Conservation (phyloP, 2,113 vertebrate species). For the Pantherophis guttatus region DNA sequence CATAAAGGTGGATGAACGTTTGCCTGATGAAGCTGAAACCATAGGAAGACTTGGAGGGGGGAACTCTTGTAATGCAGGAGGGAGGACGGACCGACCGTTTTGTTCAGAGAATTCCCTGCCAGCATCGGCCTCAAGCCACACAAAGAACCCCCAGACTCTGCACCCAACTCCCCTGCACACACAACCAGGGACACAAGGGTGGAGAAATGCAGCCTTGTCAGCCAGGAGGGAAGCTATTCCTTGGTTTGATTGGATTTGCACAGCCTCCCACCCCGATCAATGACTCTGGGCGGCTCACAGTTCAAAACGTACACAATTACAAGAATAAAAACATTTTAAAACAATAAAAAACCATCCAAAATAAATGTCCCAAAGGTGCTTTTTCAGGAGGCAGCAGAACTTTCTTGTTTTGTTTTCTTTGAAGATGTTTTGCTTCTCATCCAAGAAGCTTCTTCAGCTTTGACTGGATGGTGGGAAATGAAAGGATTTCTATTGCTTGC, state of each 20-base stretch:
- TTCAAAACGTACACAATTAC: background rate
- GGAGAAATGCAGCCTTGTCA: background rate
- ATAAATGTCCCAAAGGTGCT: background rate
- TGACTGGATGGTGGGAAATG: too few species aligned
- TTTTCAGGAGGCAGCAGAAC: too few species aligned
- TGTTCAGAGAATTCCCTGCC: background rate
- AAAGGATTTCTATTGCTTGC: too few species aligned
- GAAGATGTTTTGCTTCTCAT: too few species aligned
- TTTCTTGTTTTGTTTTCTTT: too few species aligned
- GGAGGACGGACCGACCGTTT: background rate
- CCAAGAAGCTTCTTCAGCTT: too few species aligned
- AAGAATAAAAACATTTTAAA: background rate
- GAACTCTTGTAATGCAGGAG: background rate
- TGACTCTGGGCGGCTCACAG: background rate
- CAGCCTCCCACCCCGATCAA: background rate
- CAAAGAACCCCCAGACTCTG: background rate
- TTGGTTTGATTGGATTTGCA: fast-evolving
- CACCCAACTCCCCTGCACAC: background rate
- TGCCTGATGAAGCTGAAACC: background rate
- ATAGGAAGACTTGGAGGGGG: background rate
- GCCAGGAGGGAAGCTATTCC: background rate
- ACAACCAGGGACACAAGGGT: background rate
- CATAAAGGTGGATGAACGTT: background rate
- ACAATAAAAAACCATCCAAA: background rate
- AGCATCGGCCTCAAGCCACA: background rate